Base-by-base conservation (phyloP, 2,113 vertebrate genomes). In the Hippoglossus stenolepis region DNA sequence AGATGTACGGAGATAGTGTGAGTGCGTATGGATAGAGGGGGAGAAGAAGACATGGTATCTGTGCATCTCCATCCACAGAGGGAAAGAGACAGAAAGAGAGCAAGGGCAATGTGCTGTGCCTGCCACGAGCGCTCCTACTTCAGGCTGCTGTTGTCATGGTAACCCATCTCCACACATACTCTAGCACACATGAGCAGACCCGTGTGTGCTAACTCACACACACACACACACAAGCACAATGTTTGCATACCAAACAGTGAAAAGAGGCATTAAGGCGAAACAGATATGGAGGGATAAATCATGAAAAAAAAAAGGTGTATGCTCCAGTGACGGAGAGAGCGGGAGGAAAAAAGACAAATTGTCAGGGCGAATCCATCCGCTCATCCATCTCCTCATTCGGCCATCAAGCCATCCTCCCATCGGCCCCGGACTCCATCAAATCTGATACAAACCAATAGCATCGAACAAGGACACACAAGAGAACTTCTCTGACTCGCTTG, bases 131-230 rank as follows among this genome's bases (percentile, higher is more conserved):
- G 2, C 64, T 80, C 60, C 51, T 54, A 80, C 86, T 85, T 80
- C 73, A 83, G 66, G 66, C 80, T 85, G 78, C 73, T 89, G 90
- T 91, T 89, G 88, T 85, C 88, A 91, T 91, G 90, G 90, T 86
- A 85, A 91, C 88, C 77, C 74, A 77, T 85, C 67, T 87, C 72
- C 83, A 79, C 79, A 81, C 70, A 68, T 75, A 54, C 75, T 18
- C 45, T 35, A 68, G 72, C 65, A 40, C 61, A 61, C 64, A 74
- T 53, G 60, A 28, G 38, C 43, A 64, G 58, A 49, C 18, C 4
- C 0, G 20, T 31, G 31, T 28, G 28, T 2, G 9, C 1, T 1
- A 3, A 2, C 23, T 28, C 24, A 28, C 28, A n/a, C 38, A 75
- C 58, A 59, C 53, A 13, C 28, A 61, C 53, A 70, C 63, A 73